Conservation (phyloP, 2,888 invertebrate genomes). For the Nasonovia ribisnigri region DNA sequence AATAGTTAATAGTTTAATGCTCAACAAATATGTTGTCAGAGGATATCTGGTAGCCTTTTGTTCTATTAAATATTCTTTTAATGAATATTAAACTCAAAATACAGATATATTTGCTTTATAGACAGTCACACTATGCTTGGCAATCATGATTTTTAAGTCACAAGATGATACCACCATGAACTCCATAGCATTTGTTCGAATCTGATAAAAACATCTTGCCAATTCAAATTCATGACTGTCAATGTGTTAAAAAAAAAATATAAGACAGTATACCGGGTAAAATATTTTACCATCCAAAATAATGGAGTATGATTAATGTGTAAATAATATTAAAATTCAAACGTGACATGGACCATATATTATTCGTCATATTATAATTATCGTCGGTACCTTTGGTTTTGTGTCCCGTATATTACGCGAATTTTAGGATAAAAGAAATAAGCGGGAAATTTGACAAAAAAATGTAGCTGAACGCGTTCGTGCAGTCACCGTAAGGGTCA, state of each 20-base stretch:
- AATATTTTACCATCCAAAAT: neutral
- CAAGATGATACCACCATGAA: too few relatives aligned
- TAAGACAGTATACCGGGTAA: too few relatives aligned
- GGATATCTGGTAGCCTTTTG: neutral
- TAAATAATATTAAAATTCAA: neutral
- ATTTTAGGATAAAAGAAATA: neutral
- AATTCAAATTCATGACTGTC: too few relatives aligned
- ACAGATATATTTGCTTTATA: too few relatives aligned
- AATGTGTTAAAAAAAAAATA: too few relatives aligned
- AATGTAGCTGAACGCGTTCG: rapidly evolving
- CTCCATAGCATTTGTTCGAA: too few relatives aligned
- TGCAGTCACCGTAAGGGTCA: neutral
- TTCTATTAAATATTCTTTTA: neutral
- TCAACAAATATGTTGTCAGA: neutral
- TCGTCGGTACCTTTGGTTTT: neutral
- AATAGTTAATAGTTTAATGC: neutral
- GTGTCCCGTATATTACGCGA: neutral
- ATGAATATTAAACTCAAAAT: neutral
- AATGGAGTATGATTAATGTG: neutral
- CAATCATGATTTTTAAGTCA: too few relatives aligned
- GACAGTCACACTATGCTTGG: too few relatives aligned
- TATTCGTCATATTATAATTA: neutral
- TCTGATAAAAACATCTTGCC: too few relatives aligned
- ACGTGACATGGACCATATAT: neutral
- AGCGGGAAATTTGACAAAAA: neutral